Evolutionary conservation across 2,113 vertebrate genomes (phyloP).

Genomic region (Gasterosteus nipponicus): DNA sequence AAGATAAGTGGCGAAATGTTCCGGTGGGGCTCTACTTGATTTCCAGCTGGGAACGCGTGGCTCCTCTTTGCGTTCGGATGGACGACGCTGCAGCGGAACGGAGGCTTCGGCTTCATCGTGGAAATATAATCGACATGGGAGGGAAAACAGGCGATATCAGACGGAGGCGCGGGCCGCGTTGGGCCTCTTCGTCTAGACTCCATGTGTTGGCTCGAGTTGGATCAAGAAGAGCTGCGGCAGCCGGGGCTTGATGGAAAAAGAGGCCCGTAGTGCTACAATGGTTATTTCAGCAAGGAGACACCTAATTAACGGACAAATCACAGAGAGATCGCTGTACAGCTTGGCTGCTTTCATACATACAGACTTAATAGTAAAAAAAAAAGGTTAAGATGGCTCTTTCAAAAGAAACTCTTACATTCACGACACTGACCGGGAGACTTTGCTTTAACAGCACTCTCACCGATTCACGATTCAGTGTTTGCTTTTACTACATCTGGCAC

Average conservation of each 20-base stretch:
- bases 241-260: conserved; percentile 61
- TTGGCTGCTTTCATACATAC: conserved; percentile 42
- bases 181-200: conserved; percentile 70
- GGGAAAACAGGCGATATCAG: conserved; percentile 44
- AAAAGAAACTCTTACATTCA: background rate
- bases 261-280: conserved; percentile 47
- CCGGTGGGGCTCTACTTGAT: conserved; percentile 56
- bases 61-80: conserved; percentile 50
- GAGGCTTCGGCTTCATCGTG: conserved; percentile 35
- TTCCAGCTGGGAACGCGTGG: conserved; percentile 70
- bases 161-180: conserved; percentile 30
- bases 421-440: conserved; percentile 31
- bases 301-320: conserved; percentile 65
- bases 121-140: conserved; percentile 20
- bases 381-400: background rate
- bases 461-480: conserved; percentile 50
- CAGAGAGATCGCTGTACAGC: conserved; percentile 44
- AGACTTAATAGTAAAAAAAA: conserved; percentile 17
- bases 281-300: conserved; percentile 58
- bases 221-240: conserved; percentile 53
- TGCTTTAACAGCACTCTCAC: conserved; percentile 24
- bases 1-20: conserved; percentile 74
- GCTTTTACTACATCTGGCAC: conserved; percentile 26
- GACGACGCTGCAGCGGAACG: conserved; percentile 8
- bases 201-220: conserved; percentile 63